Evolutionary conservation across 2,113 vertebrate genomes (phyloP), one percentile per base, ranked within the genome.

Genomic region (Serilophus lunatus): DNA sequence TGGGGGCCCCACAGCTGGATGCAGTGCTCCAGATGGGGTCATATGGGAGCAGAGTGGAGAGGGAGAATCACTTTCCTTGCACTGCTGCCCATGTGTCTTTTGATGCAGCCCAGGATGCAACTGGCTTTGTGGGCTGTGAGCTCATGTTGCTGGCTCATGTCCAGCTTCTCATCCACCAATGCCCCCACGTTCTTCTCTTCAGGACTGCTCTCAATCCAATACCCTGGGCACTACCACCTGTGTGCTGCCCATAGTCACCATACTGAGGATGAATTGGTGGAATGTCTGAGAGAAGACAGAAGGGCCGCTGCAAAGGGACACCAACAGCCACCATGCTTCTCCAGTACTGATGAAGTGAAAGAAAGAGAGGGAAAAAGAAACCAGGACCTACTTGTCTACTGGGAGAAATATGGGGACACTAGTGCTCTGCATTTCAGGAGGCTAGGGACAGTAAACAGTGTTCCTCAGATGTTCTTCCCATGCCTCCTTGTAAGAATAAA

Each of bases 251-350:
- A 24, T 2, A 14, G 47, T 26, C 63, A 82, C 7, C 44, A 26
- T 44, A 18, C 23, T 42, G 49, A 36, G 74, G 25, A 49, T 0
- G 0, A 72, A 45, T 6, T 33, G 23, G 16, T 13, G 19, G 33
- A 54, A 23, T 7, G 25, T 33, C 45, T 59, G 57, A 35, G 45
- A 60, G 65, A 50, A 90, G 20, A 74, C 28, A 75, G 61, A 71
- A 70, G 25, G 25, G 36, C 49, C 86, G 59, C 68, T 86, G 76
- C 54, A 51, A 26, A 53, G 60, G 45, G 57, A 14, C 59, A 26
- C 65, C 29, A 74, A 38, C 6, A 50, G 70, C 36, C 31, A 69
- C 36, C 1, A 2, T 0, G 1, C 28, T 33, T 54, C 53, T 79
- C 49, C 2, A 3, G 57, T 36, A 31, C 24, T 18, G 14, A 54